Evolutionary conservation across 2,113 vertebrate genomes (phyloP).

Genomic region (Periophthalmus modestus): DNA sequence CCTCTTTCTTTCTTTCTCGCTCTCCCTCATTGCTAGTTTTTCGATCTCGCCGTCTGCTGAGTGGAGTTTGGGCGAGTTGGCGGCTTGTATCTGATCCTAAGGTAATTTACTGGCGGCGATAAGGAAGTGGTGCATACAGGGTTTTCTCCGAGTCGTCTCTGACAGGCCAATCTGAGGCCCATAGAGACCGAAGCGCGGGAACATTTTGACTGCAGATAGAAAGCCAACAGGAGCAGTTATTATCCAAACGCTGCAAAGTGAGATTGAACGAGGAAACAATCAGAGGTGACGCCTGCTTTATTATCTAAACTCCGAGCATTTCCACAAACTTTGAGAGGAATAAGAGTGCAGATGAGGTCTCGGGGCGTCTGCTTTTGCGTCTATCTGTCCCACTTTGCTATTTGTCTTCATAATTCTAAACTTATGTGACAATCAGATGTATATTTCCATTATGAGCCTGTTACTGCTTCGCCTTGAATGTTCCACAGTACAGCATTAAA

Average conservation of each 20-base stretch:
- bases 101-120: constrained; percentile 76
- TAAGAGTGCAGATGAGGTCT: constrained; percentile 3
- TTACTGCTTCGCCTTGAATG: no score
- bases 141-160: constrained; percentile 63
- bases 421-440: no score
- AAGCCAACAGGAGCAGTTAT: constrained; percentile 30
- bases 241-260: constrained; percentile 38
- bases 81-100: constrained; percentile 74
- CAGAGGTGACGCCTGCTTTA: constrained; percentile 16
- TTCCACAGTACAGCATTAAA: no score
- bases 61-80: constrained; percentile 68
- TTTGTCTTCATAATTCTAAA: neutral
- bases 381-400: neutral
- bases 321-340: constrained; percentile 15
- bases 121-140: constrained; percentile 69
- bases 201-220: constrained; percentile 37
- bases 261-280: constrained; percentile 50
- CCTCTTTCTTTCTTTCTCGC: neutral
- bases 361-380: neutral
- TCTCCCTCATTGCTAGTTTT: constrained; percentile 1
- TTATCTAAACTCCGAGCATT: constrained; percentile 32
- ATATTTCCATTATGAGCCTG: no score
- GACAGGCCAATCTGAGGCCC: constrained; percentile 62
- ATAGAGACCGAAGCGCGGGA: constrained; percentile 54
- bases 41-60: constrained; percentile 48